Base-by-base conservation (phyloP, 2,888 invertebrate species). In the Sisyra nigra region DNA sequence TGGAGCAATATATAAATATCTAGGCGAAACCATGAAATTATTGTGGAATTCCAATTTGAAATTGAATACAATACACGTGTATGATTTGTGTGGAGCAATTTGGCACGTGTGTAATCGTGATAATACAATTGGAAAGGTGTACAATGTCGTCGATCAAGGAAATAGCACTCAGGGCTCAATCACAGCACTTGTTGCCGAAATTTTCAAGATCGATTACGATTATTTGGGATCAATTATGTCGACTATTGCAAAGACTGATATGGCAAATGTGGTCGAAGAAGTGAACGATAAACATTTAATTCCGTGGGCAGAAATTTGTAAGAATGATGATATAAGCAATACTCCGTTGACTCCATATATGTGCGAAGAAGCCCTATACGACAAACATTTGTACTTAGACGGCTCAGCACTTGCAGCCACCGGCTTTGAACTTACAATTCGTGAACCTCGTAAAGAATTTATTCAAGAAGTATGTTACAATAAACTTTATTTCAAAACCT, bases 201-300 rank as follows among this genome's bases (percentile, higher is more conserved):
- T 93, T 50, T 92, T 89, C 59, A 72, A 78, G 54, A 84, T 93
- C 48, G 80, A 84, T 54, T 80, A 86, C 42, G 88, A 88, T 56
- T 93, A 88, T 58, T 83, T 85, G 61, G 91, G 91, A 11, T 77
- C 79, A 15, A 69, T 85, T 7, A 69, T 88, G 49, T 87, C 89
- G 15, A 80, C 80, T 35, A 58, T 91, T 48, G 84, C 87, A 11
- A 83, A 86, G 86, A 66, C 73, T 36, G 88, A 89, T 64, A 76
- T 88, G 64, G 72, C 72, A 1, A 74, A 75, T 7, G 80, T 87
- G 4, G 82, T 87, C 0, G 88, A 89, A 52, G 89, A 92, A 55
- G 87, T 88, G 1, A 93, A 93, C 60, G 92, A 93, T 62, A 91
- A 91, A 58, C 93, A 93, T 60, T 73, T 92, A 66, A 76, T 74